Evolutionary conservation across 2,113 vertebrate species (phyloP).

Genomic region (Gobio gobio): DNA sequence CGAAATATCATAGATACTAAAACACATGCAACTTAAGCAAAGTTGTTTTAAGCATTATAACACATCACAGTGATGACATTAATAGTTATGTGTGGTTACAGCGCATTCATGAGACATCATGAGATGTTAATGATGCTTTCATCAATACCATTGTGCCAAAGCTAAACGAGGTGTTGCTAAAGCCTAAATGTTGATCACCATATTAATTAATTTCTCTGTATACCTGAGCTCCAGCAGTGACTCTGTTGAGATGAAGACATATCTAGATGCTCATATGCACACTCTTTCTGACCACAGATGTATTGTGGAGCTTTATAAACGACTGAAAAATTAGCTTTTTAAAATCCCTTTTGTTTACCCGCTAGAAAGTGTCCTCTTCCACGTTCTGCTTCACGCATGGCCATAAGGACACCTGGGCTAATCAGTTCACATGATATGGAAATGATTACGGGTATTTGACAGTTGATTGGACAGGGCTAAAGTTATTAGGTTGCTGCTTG

Average conservation of each 20-base stretch:
- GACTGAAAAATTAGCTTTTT: slow-evolving; percentile 43
- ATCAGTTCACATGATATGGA: slow-evolving; percentile 4
- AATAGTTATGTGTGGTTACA: slow-evolving; percentile 12
- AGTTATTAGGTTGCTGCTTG: neutral
- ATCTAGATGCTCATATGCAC: slow-evolving; percentile 37
- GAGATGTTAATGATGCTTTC: slow-evolving; percentile 11
- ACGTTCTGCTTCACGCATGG: neutral
- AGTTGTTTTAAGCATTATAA: neutral
- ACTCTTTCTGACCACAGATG: slow-evolving; percentile 49
- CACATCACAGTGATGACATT: neutral
- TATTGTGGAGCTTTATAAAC: slow-evolving; percentile 36
- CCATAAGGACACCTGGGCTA: slow-evolving; percentile 16
- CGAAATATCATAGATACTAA: neutral
- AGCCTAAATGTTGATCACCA: slow-evolving; percentile 42
- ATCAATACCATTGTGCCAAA: neutral
- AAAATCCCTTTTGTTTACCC: slow-evolving; percentile 43
- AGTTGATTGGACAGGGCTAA: neutral
- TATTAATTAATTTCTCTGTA: slow-evolving; percentile 38
- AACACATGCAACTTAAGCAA: neutral
- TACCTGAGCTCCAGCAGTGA: slow-evolving; percentile 11
- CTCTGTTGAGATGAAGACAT: neutral
- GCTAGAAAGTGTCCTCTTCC: neutral
- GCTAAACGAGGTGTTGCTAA: slow-evolving; percentile 34
- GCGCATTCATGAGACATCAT: neutral
- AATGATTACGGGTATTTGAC: neutral